Evolutionary conservation across 2,888 invertebrate species (phyloP), one percentile per base, ranked within the genome.

Genomic region (Pachydiplax longipennis): DNA sequence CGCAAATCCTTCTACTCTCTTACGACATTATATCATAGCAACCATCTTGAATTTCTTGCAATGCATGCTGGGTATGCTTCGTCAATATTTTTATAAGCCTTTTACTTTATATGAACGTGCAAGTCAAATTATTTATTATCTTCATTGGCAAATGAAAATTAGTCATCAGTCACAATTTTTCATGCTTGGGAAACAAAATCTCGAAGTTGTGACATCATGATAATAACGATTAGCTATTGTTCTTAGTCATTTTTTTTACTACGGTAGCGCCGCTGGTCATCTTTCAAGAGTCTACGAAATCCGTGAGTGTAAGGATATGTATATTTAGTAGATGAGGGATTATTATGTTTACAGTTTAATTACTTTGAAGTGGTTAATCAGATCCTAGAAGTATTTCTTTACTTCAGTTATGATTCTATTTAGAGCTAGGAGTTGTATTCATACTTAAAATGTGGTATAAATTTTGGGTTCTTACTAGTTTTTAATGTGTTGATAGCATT

Each of bases 11-110:
- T 5, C 53, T 44, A 90, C 90, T n/a, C 81, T 13, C 58, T 40
- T 87, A 91, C 87, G 81, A 90, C 91, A 90, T 90, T 83, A 90
- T 73, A 35, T 44, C 73, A 31, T 61, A 44, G 61, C 91, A 90
- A 91, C 91, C 91, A 91, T 91, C 91, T 91, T 91, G 91, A 91
- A 91, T 91, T 91, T 91, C 91, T 58, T 80, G 91, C 73, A 90
- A 81, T 37, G 80, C 80, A 73, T 65, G 90, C 12, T 90, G 90
- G 83, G 73, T 48, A 90, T 91, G 91, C 58, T 58, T 80, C 90
- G 65, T 82, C 90, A 80, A 87, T 91, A 90, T 91, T 90, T 90
- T 83, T 90, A 87, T 87, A 87, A 35, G 80, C 73, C 40, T 18
- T 48, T 37, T 80, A 90, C 83, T 91, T 91, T 83, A 80, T 90